phyloP scores from a whole-genome alignment of 2,797 vertebrate genomes.

The Manis pentadactyla region DNA sequence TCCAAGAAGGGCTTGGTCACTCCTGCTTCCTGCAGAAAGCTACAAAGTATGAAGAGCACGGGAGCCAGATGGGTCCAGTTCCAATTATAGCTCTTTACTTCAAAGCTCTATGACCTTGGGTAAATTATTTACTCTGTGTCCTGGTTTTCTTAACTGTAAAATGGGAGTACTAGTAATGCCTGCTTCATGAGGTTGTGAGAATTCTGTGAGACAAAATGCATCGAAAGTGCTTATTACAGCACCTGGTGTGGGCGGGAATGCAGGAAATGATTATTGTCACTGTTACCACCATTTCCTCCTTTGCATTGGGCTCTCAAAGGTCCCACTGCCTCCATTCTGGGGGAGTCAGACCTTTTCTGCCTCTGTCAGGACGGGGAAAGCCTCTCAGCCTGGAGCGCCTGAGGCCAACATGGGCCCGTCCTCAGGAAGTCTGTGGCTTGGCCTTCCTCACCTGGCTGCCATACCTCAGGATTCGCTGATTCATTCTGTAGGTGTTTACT shows the following conservation, averaged over 20 bases:
- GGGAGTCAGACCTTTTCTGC: background rate
- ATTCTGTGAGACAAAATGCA: background rate
- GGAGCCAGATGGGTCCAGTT: background rate
- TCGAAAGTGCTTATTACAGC: background rate
- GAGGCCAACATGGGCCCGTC: background rate
- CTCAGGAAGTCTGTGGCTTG: background rate
- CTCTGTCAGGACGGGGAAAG: background rate
- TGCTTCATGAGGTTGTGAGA: background rate
- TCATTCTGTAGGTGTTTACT: constrained; percentile 11
- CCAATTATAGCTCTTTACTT: background rate
- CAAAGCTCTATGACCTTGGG: background rate
- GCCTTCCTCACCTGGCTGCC: constrained; percentile 26
- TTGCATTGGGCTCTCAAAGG: background rate
- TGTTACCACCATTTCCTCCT: constrained; percentile 17
- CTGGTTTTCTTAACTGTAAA: constrained; percentile 41
- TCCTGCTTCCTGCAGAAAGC: background rate
- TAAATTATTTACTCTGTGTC: background rate
- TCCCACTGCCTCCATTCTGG: background rate
- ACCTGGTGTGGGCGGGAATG: background rate
- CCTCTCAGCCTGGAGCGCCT: background rate
- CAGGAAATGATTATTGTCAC: constrained; percentile 2
- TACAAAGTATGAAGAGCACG: background rate
- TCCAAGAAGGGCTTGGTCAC: background rate
- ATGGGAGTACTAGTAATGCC: background rate
- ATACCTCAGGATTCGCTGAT: constrained; percentile 28